Conservation (phyloP, 2,888 invertebrate species). For the Zygothrica quintamaculata region DNA sequence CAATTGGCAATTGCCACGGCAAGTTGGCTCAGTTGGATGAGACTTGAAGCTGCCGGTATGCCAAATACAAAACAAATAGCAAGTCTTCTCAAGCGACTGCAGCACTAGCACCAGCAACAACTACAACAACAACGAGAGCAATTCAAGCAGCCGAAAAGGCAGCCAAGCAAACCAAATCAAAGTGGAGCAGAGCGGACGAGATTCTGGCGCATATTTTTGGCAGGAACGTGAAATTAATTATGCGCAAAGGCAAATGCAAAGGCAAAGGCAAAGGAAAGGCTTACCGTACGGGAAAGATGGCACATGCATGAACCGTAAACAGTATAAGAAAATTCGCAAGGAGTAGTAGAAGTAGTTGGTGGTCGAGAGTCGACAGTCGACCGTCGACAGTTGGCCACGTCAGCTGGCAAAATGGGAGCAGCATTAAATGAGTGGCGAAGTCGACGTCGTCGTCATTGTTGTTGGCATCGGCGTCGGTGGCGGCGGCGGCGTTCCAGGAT, state of each 20-base stretch:
- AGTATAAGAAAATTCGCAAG: not conserved
- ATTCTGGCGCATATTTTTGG: constrained; percentile 75
- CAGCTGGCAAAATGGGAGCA: constrained; percentile 60
- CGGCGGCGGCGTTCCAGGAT: constrained; percentile 61
- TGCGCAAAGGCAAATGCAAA: constrained; percentile 64
- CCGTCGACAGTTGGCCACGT: constrained; percentile 34
- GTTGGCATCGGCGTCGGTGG: constrained; percentile 43
- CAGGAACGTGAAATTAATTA: constrained; percentile 77
- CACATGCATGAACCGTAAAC: constrained; percentile 35
- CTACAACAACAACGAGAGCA: constrained; percentile 26
- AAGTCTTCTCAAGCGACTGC: constrained; percentile 1
- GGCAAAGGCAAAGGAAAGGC: constrained; percentile 61
- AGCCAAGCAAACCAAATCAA: constrained; percentile 50
- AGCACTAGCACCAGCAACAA: constrained; percentile 22
- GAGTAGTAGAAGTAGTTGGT: not conserved
- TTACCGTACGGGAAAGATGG: constrained; percentile 64
- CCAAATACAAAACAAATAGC: constrained; percentile 54
- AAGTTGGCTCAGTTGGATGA: constrained; percentile 28
- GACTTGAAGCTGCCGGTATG: constrained; percentile 26
- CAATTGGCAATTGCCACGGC: constrained; percentile 50
- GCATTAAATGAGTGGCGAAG: constrained; percentile 52
- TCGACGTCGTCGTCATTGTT: constrained; percentile 32
- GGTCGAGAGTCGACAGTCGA: not conserved
- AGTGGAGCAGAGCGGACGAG: constrained; percentile 42
- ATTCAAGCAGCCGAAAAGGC: constrained; percentile 18